These are phyloP conservation scores for Sclerodermus sp. DNA, from an alignment of 2,888 invertebrate species.

Conservation along the genomic window DNA sequence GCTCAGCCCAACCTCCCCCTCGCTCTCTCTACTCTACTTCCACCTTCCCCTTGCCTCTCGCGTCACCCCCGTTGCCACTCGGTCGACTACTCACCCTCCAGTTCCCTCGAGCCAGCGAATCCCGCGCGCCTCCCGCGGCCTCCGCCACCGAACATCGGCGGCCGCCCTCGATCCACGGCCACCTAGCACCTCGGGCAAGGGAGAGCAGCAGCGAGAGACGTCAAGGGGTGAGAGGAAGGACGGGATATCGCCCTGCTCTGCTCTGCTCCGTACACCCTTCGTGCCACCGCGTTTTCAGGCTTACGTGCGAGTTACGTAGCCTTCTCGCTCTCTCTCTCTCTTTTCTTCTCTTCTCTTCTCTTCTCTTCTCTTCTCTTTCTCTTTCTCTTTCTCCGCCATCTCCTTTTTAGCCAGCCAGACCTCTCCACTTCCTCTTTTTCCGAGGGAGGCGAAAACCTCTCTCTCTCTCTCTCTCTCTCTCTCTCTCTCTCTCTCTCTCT, in stretches of 20 bases:
- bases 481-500: slow-evolving; percentile 9
- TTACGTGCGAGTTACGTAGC: no score
- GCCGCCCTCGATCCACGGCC: no score
- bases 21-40: slow-evolving; percentile 2
- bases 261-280: no score
- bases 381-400: not conserved
- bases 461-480: slow-evolving; percentile 11
- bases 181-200: no score
- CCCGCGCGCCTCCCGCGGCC: not conserved
- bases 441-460: slow-evolving; percentile 7
- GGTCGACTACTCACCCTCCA: not conserved
- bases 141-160: no score
- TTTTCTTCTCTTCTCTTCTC: no score
- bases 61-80: slow-evolving; percentile 3
- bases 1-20: not conserved
- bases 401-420: not conserved
- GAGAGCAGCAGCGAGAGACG: no score
- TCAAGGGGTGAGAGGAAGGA: no score
- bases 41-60: slow-evolving; percentile 16
- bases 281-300: no score
- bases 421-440: not conserved
- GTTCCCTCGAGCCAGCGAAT: not conserved
- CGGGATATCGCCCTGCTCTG: no score
- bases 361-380: no score
- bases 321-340: no score